phyloP scores from a whole-genome alignment of 1,140 invertebrate genomes.

The Ips typographus region DNA sequence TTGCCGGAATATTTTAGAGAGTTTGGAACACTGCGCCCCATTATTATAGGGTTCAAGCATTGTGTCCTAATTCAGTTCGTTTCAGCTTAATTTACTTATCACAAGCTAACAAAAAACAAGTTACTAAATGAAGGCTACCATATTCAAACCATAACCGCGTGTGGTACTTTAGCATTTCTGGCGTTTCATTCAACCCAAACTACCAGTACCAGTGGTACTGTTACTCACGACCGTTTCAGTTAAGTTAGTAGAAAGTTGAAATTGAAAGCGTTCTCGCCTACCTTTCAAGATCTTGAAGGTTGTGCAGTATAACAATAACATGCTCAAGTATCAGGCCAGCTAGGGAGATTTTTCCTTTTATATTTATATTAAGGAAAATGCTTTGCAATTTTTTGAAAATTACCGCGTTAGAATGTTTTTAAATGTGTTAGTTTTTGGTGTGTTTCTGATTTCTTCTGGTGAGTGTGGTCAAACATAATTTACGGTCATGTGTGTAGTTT shows the following conservation, averaged over 20 bases:
- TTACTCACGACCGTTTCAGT: slow-evolving; percentile 1
- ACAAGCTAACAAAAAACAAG: too few species aligned
- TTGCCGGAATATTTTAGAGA: too few species aligned
- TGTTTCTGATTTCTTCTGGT: neutral
- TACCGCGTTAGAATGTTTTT: neutral
- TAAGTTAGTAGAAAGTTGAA: slow-evolving; percentile 16
- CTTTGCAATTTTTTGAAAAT: neutral
- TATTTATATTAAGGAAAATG: too few species aligned
- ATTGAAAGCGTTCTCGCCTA: slow-evolving; percentile 6
- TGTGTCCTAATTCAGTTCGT: too few species aligned
- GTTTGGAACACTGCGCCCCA: too few species aligned
- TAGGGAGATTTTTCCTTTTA: neutral
- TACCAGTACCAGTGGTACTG: slow-evolving; percentile 11
- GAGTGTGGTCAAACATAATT: neutral
- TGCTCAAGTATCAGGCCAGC: neutral
- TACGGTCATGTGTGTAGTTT: too few species aligned
- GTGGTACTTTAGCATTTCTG: neutral
- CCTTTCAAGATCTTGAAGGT: neutral
- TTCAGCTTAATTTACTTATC: too few species aligned
- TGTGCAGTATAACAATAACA: neutral
- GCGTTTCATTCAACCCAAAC: neutral
- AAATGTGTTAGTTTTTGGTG: neutral
- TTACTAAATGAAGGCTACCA: too few species aligned
- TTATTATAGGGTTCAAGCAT: too few species aligned
- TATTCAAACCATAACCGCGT: too few species aligned